phyloP scores from a whole-genome alignment of 2,888 invertebrate genomes.

The Morpho deidamia region DNA sequence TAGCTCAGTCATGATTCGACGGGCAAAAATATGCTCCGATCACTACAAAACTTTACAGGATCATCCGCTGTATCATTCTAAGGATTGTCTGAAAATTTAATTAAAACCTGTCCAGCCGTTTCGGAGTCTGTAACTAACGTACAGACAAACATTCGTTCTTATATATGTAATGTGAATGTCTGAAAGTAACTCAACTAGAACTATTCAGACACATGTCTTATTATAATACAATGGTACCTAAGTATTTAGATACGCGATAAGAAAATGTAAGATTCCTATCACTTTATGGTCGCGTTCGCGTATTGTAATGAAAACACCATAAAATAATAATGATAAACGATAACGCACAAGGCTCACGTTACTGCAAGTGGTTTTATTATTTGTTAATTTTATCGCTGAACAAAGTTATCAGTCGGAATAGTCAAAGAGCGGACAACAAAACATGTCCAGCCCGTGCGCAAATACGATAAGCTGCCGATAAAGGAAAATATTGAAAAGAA shows the following conservation, averaged over 20 bases:
- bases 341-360: conserved; percentile 14
- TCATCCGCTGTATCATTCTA: no score
- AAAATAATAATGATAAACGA: conserved; percentile 17
- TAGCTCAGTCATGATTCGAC: no score
- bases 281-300: conserved; percentile 8
- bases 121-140: no score
- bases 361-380: conserved; percentile 22
- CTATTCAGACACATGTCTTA: no score
- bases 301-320: conserved; percentile 15
- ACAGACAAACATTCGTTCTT: no score
- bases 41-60: no score
- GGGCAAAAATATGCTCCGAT: no score
- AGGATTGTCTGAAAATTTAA: no score
- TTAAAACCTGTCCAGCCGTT: no score
- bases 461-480: conserved; percentile 37
- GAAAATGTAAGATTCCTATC: conserved; percentile 6
- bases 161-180: no score
- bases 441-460: conserved; percentile 30
- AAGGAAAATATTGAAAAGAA: conserved; percentile 20
- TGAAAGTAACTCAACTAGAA: no score
- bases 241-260: conserved; percentile 1
- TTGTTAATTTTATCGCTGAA: conserved; percentile 29
- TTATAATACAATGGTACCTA: conserved; percentile 1
- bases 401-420: conserved; percentile 41
- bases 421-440: conserved; percentile 34